Percentiles rank a stretch among this genome's conserved stretches.
Conservation (phyloP, 2,113 vertebrate species). For the Casuarius casuarius region DNA sequence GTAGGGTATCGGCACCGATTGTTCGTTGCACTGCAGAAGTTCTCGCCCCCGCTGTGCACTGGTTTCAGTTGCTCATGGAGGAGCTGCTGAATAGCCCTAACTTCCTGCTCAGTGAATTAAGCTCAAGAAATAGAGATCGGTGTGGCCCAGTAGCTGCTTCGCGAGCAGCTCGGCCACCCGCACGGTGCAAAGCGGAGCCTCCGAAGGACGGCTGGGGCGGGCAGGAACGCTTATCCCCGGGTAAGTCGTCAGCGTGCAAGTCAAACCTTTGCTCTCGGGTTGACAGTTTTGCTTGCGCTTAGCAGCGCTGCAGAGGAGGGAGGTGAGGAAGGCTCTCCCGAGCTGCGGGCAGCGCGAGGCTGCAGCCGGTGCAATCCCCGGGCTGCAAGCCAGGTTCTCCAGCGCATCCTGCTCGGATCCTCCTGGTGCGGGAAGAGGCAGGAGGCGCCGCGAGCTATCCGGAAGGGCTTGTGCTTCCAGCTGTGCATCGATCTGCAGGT, state of each 20-base stretch:
- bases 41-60: accelerated
- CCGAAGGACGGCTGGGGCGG: neutral
- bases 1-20: neutral
- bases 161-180: neutral
- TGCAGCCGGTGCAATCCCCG: neutral
- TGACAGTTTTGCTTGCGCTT: neutral
- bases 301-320: neutral
- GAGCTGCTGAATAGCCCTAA: neutral
- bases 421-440: neutral
- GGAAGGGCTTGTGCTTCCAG: neutral
- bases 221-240: neutral
- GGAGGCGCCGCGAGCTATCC: neutral
- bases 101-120: neutral
- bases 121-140: neutral
- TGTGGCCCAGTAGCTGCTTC: neutral
- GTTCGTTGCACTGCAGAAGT: neutral
- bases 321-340: neutral
- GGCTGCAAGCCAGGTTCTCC: neutral
- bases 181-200: neutral
- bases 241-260: neutral
- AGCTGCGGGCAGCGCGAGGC: neutral
- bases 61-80: neutral
- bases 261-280: neutral
- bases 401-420: neutral
- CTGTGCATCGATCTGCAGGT: neutral